These are phyloP conservation scores for Shargacucullia verbasci DNA, from an alignment of 2,888 invertebrate species.

Conservation along the genomic window DNA sequence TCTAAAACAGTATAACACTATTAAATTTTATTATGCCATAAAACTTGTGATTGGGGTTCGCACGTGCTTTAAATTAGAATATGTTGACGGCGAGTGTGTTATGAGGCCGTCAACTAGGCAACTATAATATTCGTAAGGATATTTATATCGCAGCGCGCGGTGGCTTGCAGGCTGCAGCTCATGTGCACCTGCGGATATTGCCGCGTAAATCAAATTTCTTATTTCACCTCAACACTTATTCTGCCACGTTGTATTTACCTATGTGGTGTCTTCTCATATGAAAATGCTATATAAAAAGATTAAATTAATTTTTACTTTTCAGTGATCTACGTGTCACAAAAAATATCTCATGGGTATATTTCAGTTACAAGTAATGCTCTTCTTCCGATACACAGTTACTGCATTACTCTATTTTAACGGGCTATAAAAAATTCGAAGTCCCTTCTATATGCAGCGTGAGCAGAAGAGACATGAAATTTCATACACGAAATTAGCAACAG, in stretches of 20 bases:
- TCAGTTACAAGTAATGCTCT: no score
- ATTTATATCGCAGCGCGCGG: constrained; percentile 55
- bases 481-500: constrained; percentile 59
- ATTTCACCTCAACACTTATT: constrained; percentile 78
- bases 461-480: constrained; percentile 11
- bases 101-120: constrained; percentile 64
- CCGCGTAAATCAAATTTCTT: constrained; percentile 85
- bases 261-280: constrained; percentile 17
- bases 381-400: no score
- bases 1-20: no score
- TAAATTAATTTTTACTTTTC: constrained; percentile 19
- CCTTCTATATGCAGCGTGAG: background rate
- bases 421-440: background rate
- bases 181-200: constrained; percentile 84
- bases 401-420: no score
- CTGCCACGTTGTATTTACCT: constrained; percentile 52
- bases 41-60: constrained; percentile 62
- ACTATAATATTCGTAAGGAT: constrained; percentile 65
- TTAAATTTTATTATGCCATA: constrained; percentile 51
- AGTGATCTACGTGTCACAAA: no score
- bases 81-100: constrained; percentile 62
- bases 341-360: no score
- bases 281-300: constrained; percentile 5
- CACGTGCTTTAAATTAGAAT: constrained; percentile 71
- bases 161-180: constrained; percentile 66